Base-by-base conservation (phyloP, 2,888 invertebrate species). In the Anthophora plumipes region DNA sequence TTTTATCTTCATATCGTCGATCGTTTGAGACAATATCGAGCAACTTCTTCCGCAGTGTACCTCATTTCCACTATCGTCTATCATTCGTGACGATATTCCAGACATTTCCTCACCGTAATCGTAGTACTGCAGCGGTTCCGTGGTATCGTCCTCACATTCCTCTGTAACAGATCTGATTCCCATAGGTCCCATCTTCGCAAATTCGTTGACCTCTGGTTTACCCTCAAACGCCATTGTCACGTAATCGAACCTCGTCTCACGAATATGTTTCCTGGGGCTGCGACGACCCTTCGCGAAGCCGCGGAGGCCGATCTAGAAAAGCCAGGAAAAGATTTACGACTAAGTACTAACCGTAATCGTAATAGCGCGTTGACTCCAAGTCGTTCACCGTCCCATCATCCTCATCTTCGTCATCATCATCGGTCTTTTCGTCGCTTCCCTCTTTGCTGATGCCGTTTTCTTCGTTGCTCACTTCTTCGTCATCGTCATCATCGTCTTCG, bases 281-380 rank as follows among this genome's bases (percentile, higher is more conserved):
- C 64, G 52, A 41, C 79, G 77, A 77, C 75, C 74, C 72, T 66
- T 80, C 60, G 57, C 69, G 25, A 68, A 63, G 39, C 52, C 63
- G 52, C 69, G 9, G 11, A 75, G 52, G 37, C 66, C 78, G 55
- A 85, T 83, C 88, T 89, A 79, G 22, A 89, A 89, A 89, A 85
- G 50, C 43, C 69, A 68, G 50, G 71, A 77, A 78, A 77, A 68
- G 55, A 80, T 82, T 79, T 48, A 55, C 59, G 39, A 8, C 74
- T 68, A 54, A 74, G 80, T 84, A 91, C 91, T 91, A 90, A 91
- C 91, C 91, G 76, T 91, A 85, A 61, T 91, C 88, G 74, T 77
- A 71, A 80, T 84, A 84, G 48, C 80, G 86, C 17, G 63, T 31
- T 48, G 76, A 20, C 61, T 86, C 88, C 73, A 71, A 67, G 37